Evolutionary conservation across 1,140 invertebrate genomes (phyloP).

Genomic region (Drosophila quadrilineata): DNA sequence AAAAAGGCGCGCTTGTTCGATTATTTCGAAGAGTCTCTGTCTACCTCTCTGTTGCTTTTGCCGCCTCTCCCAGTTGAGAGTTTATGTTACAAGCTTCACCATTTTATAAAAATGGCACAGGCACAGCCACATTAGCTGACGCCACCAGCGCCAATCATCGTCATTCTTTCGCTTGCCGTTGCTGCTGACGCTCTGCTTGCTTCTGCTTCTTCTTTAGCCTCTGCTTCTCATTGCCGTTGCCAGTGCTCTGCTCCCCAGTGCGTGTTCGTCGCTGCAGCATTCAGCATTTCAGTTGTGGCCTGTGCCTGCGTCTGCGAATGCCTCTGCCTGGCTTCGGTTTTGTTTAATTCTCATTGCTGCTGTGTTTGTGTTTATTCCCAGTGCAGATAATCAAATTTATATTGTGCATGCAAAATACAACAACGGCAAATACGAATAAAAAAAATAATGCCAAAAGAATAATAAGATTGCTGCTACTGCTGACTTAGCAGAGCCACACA

Average conservation of each 20-base stretch:
- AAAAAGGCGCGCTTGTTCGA: constrained; percentile 71
- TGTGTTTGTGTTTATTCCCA: constrained; percentile 55
- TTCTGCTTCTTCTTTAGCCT: constrained; percentile 9
- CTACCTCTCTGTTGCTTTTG: too few relatives aligned
- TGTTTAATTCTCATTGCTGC: constrained; percentile 50
- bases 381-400: constrained; percentile 75
- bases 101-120: constrained; percentile 57
- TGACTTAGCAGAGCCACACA: constrained; percentile 45
- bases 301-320: constrained; percentile 20
- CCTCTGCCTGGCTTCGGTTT: constrained; percentile 43
- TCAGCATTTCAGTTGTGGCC: constrained; percentile 36
- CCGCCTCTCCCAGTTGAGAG: constrained; percentile 10
- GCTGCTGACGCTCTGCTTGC: constrained; percentile 33
- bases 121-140: constrained; percentile 53
- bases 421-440: constrained; percentile 3
- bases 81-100: constrained; percentile 55
- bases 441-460: constrained; percentile 50
- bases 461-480: constrained; percentile 43
- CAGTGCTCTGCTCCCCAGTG: constrained; percentile 56
- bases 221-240: constrained; percentile 7
- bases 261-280: constrained; percentile 37
- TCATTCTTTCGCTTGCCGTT: constrained; percentile 56
- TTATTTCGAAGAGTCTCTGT: too few relatives aligned
- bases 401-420: constrained; percentile 56
- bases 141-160: constrained; percentile 62